Evolutionary conservation across 1,140 invertebrate genomes (phyloP).

Genomic region (Hestina assimilis): DNA sequence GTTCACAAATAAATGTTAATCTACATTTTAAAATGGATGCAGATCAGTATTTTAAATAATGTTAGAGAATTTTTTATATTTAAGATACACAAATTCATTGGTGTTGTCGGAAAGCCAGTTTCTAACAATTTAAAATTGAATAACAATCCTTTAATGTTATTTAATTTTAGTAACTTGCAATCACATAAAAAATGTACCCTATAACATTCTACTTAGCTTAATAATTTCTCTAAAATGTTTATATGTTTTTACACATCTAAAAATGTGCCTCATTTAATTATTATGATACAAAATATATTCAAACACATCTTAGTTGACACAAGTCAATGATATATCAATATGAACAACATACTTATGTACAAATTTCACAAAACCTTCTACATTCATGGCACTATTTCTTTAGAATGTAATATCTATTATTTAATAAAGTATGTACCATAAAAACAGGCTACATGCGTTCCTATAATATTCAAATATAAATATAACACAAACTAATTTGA

Average conservation of each 20-base stretch:
- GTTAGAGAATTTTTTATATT: constrained; percentile 39
- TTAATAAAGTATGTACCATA: constrained; percentile 3
- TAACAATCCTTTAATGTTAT: constrained; percentile 16
- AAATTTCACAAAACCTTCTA: constrained; percentile 52
- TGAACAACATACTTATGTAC: constrained; percentile 64
- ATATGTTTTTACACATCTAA: constrained; percentile 20
- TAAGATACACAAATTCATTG: constrained; percentile 40
- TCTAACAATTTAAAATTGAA: constrained; percentile 30
- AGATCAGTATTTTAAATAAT: constrained; percentile 65
- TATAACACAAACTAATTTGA: neutral
- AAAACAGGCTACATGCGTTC: neutral
- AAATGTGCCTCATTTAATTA: constrained; percentile 34
- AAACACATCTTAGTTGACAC: constrained; percentile 49
- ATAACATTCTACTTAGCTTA: constrained; percentile 22
- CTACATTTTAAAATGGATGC: constrained; percentile 62
- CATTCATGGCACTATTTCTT: constrained; percentile 70
- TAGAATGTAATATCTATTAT: constrained; percentile 41
- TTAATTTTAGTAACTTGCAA: constrained; percentile 26
- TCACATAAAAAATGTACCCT: constrained; percentile 28
- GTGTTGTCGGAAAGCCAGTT: constrained; percentile 46
- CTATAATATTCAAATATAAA: neutral
- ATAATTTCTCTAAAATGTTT: constrained; percentile 20
- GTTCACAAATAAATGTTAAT: constrained; percentile 62
- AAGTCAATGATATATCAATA: constrained; percentile 59
- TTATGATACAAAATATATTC: constrained; percentile 65